Conservation (phyloP, 2,888 invertebrate genomes). For the Platycnemis pennipes region DNA sequence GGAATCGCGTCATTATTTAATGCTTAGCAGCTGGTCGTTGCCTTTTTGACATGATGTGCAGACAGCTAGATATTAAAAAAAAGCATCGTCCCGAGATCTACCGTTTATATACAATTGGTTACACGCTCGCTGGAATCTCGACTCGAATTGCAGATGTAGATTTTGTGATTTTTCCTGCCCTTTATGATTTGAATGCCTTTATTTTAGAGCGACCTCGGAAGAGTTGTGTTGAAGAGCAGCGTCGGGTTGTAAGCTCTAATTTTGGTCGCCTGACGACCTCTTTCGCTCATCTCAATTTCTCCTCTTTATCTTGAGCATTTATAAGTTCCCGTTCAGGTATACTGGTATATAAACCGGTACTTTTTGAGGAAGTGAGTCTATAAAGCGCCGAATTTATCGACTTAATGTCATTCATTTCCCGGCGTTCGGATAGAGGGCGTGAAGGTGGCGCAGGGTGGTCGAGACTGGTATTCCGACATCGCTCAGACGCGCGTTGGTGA, state of each 20-base stretch:
- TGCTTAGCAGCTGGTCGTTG: too few species aligned
- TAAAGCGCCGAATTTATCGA: slow-evolving; percentile 28
- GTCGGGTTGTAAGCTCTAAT: not conserved
- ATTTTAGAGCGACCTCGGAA: too few species aligned
- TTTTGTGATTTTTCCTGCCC: too few species aligned
- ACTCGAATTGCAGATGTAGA: too few species aligned
- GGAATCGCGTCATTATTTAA: too few species aligned
- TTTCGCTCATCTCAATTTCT: not conserved
- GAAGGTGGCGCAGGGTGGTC: not conserved
- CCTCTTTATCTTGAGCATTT: not conserved
- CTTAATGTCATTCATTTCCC: slow-evolving; percentile 27
- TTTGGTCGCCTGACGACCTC: not conserved
- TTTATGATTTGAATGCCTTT: too few species aligned
- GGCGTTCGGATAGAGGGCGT: not conserved
- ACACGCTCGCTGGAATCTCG: too few species aligned
- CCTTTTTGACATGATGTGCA: too few species aligned
- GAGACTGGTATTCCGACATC: slow-evolving; percentile 32
- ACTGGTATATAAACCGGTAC: slow-evolving; percentile 16
- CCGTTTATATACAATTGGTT: too few species aligned
- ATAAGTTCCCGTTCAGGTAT: not conserved
- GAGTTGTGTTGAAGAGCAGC: too few species aligned
- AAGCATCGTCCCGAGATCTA: too few species aligned
- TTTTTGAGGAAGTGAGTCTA: not conserved
- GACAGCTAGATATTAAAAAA: too few species aligned
- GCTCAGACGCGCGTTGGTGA: not conserved